phyloP scores from a whole-genome alignment of 2,888 invertebrate species.

The Tortrix viridana region DNA sequence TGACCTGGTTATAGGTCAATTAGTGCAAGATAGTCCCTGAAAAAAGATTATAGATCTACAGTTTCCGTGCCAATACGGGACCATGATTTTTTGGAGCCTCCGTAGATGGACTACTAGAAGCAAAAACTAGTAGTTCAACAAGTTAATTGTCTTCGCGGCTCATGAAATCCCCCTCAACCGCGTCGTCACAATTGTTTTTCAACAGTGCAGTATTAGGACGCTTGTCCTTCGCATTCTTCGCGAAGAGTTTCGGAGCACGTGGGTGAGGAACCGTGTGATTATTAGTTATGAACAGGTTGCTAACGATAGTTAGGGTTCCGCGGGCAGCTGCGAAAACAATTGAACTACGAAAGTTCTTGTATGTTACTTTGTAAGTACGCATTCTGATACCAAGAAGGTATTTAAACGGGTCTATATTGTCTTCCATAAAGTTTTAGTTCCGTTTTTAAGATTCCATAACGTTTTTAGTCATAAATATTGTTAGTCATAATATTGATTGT shows the following conservation, averaged over 20 bases:
- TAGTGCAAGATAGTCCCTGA: too few relatives aligned
- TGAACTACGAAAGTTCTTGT: not conserved
- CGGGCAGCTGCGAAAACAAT: not conserved
- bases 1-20: too few relatives aligned
- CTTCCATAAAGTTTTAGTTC: too few relatives aligned
- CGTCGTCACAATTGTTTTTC: not conserved
- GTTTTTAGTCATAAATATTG: too few relatives aligned
- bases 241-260: conserved; percentile 20
- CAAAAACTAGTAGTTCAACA: not conserved
- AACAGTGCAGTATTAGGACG: not conserved
- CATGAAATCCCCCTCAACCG: conserved; percentile 10
- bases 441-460: too few relatives aligned
- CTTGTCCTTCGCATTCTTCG: conserved; percentile 28
- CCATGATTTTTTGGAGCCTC: too few relatives aligned
- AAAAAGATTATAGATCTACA: too few relatives aligned
- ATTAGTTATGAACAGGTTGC: conserved; percentile 33
- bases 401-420: too few relatives aligned
- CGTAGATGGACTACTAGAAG: too few relatives aligned
- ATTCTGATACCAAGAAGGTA: not conserved
- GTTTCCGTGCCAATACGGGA: too few relatives aligned
- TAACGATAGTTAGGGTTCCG: conserved; percentile 15
- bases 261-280: conserved; percentile 24
- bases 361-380: not conserved
- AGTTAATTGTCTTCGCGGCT: conserved; percentile 7
- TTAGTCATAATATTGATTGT: too few relatives aligned